These are phyloP conservation scores for Taphrorychus bicolor DNA, from an alignment of 2,888 invertebrate species.

Conservation along the genomic window DNA sequence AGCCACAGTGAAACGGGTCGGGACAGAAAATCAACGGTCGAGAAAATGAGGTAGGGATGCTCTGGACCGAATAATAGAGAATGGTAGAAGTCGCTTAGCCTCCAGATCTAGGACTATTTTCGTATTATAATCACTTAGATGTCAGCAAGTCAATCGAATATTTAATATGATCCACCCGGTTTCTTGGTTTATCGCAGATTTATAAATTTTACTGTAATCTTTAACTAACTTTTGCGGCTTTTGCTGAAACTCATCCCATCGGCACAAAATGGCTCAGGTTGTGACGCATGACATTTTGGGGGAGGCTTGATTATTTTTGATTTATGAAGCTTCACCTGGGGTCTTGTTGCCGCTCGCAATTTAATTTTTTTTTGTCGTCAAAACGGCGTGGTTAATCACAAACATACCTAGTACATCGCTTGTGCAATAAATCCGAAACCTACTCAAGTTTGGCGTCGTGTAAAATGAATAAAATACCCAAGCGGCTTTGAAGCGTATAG, in stretches of 20 bases:
- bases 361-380: slow-evolving; percentile 20
- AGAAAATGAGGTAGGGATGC: slow-evolving; percentile 66
- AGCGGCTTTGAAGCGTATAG: slow-evolving; percentile 52
- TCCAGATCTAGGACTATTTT: slow-evolving; percentile 45
- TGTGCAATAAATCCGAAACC: slow-evolving; percentile 43
- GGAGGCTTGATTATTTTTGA: slow-evolving; percentile 34
- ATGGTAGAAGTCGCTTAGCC: slow-evolving; percentile 53
- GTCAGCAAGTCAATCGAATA: slow-evolving; percentile 46
- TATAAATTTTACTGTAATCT: background rate
- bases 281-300: slow-evolving; percentile 28
- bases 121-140: slow-evolving; percentile 47
- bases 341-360: slow-evolving; percentile 21
- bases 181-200: background rate
- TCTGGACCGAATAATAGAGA: slow-evolving; percentile 62
- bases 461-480: slow-evolving; percentile 56
- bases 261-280: slow-evolving; percentile 21
- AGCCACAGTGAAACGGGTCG: slow-evolving; percentile 44
- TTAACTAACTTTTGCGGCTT: background rate
- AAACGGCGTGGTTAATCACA: background rate
- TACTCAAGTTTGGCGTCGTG: slow-evolving; percentile 49
- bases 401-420: background rate
- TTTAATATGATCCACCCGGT: background rate
- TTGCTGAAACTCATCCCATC: slow-evolving; percentile 19
- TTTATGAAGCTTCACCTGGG: slow-evolving; percentile 24
- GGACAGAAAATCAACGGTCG: slow-evolving; percentile 64